Evolutionary conservation across 2,888 invertebrate species (phyloP).

Genomic region (Polydrusus tereticollis): DNA sequence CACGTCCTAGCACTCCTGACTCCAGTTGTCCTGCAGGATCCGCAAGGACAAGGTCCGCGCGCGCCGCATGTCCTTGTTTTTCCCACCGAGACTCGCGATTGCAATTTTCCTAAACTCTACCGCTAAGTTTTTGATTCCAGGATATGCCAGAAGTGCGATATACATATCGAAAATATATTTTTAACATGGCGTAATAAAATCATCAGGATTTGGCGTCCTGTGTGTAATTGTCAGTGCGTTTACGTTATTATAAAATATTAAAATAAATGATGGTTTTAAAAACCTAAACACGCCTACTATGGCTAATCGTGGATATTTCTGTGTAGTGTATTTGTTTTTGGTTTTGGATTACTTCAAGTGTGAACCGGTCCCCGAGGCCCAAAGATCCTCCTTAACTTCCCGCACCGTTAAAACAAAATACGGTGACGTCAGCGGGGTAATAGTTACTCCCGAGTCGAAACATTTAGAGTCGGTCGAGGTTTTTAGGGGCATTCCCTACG

Average conservation of each 20-base stretch:
- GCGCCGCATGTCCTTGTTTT: conserved; percentile 30
- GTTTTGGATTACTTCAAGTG: conserved; percentile 50
- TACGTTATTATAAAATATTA: background rate
- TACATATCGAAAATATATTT: background rate
- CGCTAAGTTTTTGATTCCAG: background rate
- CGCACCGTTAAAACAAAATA: conserved; percentile 90
- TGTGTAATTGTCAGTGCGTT: conserved; percentile 26
- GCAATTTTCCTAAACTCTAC: background rate
- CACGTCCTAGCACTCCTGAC: conserved; percentile 66
- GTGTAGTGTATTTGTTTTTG: conserved; percentile 46
- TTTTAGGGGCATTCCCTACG: conserved; percentile 94
- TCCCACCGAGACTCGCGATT: conserved; percentile 32
- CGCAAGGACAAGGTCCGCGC: conserved; percentile 45
- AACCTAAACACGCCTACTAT: conserved; percentile 33
- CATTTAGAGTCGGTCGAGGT: conserved; percentile 91
- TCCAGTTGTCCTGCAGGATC: conserved; percentile 64
- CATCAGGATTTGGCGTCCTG: no score
- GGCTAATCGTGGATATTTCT: conserved; percentile 32
- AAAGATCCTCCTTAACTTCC: conserved; percentile 75
- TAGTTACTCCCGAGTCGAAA: conserved; percentile 84
- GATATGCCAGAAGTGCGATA: conserved; percentile 5
- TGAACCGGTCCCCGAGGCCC: conserved; percentile 58
- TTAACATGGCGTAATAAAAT: background rate
- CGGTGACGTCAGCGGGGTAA: conserved; percentile 88
- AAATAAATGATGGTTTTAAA: conserved; percentile 21